Evolutionary conservation across 2,888 invertebrate genomes (phyloP), one percentile per base, ranked within the genome.

Genomic region (Diarsia dahlii): DNA sequence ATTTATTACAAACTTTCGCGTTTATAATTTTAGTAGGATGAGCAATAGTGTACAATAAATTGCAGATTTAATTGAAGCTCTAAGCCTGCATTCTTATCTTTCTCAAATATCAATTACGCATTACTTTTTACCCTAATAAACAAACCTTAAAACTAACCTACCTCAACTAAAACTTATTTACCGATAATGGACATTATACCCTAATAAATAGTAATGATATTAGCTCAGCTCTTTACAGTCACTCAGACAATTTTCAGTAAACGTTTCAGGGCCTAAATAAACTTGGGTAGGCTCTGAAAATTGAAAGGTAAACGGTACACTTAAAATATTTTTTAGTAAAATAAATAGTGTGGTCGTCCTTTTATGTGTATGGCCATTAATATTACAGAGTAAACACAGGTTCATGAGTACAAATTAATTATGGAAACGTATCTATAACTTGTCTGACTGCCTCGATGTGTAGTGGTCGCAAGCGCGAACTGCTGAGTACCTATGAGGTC

Each of bases 201-300:
- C 13, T 66, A 34, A 76, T 71, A 69, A 71, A 71, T 50, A 58
- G 20, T 82, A 63, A 76, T 46, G 5, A 72, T 58, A 82, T 71
- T 82, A 48, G 12, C 18, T 0, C 34, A 66, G 20, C 52, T 63
- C 23, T 71, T 54, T 45, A 18, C 39, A 65, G 54, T 62, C 46
- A 63, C 54, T 68, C 56, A 8, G n/a, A 12, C 18, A 52, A 81
- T 63, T 65, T 85, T 54, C 67, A 63, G 58, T 20, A 60, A 85
- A 73, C 46, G 63, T 72, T 70, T 28, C 50, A 39, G 45, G 0
- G n/a, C 87, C 82, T 87, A 88, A 87, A 84, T 81, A 87, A 87
- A 88, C 80, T 69, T 3, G 46, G 18, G 12, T 20, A 63, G 58
- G 39, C 46, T 23, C 65, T 28, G 23, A 67, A 79, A 78, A 80